These are phyloP conservation scores for Catalaphyllia jardinei DNA, from an alignment of 64 coral and sea anemone genomes.

Conservation along the genomic window DNA sequence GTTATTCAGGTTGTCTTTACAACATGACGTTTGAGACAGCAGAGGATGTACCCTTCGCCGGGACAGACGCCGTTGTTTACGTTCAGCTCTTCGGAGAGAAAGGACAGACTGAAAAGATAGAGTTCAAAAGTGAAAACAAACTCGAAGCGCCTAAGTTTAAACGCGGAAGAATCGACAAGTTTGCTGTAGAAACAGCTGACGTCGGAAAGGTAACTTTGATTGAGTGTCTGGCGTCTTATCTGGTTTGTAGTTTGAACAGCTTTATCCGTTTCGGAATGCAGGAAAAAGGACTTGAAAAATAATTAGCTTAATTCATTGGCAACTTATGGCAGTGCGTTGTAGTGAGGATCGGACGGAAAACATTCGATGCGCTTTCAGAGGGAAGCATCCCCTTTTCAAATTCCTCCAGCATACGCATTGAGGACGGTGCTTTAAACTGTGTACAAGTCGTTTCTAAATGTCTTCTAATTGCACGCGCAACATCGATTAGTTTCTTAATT, in stretches of 20 bases:
- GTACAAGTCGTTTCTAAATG: too few relatives aligned
- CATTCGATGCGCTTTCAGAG: too few relatives aligned
- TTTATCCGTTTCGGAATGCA: too few relatives aligned
- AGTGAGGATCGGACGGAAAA: too few relatives aligned
- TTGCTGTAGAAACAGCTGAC: slow-evolving; percentile 85
- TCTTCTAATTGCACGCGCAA: too few relatives aligned
- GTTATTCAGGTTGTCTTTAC: slow-evolving; percentile 56
- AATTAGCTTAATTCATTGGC: too few relatives aligned
- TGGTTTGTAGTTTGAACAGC: too few relatives aligned
- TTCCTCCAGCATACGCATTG: too few relatives aligned
- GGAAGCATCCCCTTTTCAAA: too few relatives aligned
- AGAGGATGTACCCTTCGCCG: slow-evolving; percentile 77
- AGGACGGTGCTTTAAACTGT: too few relatives aligned
- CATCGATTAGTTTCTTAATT: background rate
- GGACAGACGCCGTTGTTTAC: slow-evolving; percentile 86
- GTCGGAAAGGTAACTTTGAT: slow-evolving; percentile 67
- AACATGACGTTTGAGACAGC: slow-evolving; percentile 85
- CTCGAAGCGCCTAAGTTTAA: slow-evolving; percentile 58
- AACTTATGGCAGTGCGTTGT: too few relatives aligned
- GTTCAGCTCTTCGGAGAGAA: slow-evolving; percentile 72
- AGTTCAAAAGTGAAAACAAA: slow-evolving; percentile 69
- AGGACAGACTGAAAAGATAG: slow-evolving; percentile 84
- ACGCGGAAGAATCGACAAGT: slow-evolving; percentile 82
- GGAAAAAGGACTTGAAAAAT: too few relatives aligned
- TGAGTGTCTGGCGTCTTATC: background rate